Percentiles rank a stretch among this genome's conserved stretches.
phyloP scores from a whole-genome alignment of 2,797 vertebrate species.

The Florisuga fusca region DNA sequence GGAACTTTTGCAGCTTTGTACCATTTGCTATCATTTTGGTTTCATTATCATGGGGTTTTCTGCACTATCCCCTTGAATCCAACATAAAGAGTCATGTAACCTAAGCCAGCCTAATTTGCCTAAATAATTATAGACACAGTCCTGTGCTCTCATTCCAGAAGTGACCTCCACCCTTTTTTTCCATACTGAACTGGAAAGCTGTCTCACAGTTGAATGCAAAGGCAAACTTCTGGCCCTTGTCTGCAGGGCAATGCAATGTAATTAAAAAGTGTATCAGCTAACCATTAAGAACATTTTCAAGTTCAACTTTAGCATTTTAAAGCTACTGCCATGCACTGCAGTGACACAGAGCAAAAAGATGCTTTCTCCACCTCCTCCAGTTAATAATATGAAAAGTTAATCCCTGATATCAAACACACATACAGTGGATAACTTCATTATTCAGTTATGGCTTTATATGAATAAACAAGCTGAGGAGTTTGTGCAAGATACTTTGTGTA shows the following conservation, averaged over 20 bases:
- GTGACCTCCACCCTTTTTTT: neutral
- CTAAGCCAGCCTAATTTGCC: neutral
- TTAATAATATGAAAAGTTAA: constrained; percentile 4
- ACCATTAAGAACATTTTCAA: no score
- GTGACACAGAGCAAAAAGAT: neutral
- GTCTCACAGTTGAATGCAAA: constrained; percentile 37
- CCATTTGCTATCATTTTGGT: neutral
- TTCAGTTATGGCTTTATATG: neutral
- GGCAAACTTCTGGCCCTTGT: constrained; percentile 48
- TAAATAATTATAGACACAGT: neutral
- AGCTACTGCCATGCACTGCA: constrained; percentile 30
- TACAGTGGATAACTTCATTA: neutral
- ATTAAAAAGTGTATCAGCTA: constrained; percentile 50
- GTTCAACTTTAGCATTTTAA: constrained; percentile 33
- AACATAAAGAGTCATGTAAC: neutral
- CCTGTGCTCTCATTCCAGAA: neutral
- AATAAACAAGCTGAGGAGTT: neutral
- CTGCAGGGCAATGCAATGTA: constrained; percentile 40
- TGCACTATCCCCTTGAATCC: neutral
- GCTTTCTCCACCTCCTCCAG: neutral
- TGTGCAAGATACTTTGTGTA: neutral
- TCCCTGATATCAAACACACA: neutral
- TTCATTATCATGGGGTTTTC: neutral
- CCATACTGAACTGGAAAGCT: neutral
- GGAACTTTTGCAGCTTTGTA: constrained; percentile 21